These are phyloP conservation scores for Drosophila kikkawai DNA, from an alignment of 1,140 invertebrate genomes.

Conservation along the genomic window DNA sequence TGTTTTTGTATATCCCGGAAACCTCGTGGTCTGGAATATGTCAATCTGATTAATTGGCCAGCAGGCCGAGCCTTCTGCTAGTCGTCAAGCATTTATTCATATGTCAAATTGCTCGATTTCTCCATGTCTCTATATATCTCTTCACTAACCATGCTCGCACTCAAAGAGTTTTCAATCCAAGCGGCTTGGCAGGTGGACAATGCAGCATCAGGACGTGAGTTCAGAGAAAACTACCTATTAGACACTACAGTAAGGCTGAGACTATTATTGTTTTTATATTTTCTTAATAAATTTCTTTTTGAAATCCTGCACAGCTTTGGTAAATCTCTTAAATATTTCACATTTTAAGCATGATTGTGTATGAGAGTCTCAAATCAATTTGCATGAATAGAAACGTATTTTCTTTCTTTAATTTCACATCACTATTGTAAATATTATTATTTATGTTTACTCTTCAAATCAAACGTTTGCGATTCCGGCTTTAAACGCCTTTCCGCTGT, in stretches of 20 bases:
- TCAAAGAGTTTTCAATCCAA: slow-evolving; percentile 22
- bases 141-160: background rate
- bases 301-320: slow-evolving; percentile 9
- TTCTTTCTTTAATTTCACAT: background rate
- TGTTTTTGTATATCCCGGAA: slow-evolving; percentile 4
- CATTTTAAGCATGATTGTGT: slow-evolving; percentile 6
- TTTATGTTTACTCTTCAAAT: background rate
- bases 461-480: background rate
- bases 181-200: slow-evolving; percentile 36
- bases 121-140: slow-evolving; percentile 9
- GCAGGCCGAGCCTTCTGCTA: slow-evolving; percentile 41
- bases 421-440: too few species aligned
- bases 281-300: background rate
- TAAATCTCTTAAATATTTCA: slow-evolving; percentile 7
- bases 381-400: slow-evolving; percentile 1
- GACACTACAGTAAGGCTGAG: slow-evolving; percentile 21
- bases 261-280: background rate
- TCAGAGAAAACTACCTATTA: slow-evolving; percentile 39
- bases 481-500: slow-evolving; percentile 8
- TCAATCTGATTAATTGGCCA: slow-evolving; percentile 67
- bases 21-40: slow-evolving; percentile 22
- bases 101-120: slow-evolving; percentile 15
- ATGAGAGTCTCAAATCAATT: background rate
- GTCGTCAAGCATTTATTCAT: slow-evolving; percentile 47
- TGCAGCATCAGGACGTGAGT: slow-evolving; percentile 38